phyloP scores from a whole-genome alignment of 64 coral and sea anemone species.

The Actinia tenebrosa region DNA sequence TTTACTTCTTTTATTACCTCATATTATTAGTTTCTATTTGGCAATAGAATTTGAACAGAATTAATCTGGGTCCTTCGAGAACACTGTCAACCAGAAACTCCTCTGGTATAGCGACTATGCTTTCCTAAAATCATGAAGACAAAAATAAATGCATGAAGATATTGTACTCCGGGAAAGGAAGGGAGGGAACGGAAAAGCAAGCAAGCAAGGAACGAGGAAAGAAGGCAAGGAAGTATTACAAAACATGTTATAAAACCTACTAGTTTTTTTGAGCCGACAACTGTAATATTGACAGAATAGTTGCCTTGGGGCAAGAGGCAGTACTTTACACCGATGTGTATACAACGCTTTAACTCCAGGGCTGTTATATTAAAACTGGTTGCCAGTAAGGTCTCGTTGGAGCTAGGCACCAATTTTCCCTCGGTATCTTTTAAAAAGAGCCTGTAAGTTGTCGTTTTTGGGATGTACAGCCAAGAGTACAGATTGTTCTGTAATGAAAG shows the following conservation, averaged over 20 bases:
- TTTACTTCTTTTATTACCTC: too few species aligned
- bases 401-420: not conserved
- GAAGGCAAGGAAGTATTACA: too few species aligned
- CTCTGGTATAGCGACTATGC: constrained; percentile 46
- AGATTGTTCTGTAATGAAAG: not conserved
- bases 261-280: not conserved
- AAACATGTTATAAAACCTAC: too few species aligned
- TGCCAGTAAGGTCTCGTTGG: not conserved
- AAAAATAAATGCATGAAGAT: not conserved
- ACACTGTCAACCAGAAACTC: constrained; percentile 15
- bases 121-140: constrained; percentile 16
- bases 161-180: too few species aligned
- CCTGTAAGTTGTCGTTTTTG: not conserved
- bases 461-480: not conserved
- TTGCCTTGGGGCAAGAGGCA: not conserved
- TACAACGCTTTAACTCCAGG: not conserved
- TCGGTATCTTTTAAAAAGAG: not conserved
- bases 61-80: not conserved
- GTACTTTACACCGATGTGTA: not conserved
- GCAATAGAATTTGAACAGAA: too few species aligned
- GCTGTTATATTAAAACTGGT: not conserved
- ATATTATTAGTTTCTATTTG: too few species aligned
- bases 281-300: not conserved
- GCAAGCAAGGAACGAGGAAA: too few species aligned
- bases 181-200: too few species aligned